Evolutionary conservation across 2,888 invertebrate species (phyloP).

Genomic region (Liodrosophila aerea): DNA sequence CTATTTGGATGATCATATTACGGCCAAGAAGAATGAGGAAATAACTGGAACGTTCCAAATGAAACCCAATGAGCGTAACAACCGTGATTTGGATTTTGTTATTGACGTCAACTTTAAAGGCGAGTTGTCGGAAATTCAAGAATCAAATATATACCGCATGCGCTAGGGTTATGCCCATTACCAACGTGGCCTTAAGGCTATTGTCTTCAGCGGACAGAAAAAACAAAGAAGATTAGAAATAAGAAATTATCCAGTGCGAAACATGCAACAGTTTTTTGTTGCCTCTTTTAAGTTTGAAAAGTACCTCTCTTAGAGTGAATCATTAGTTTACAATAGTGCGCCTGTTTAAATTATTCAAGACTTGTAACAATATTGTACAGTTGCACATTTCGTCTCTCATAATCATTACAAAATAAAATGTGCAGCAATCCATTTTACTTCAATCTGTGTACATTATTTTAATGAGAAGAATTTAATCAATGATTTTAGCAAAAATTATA

Average conservation of each 20-base stretch:
- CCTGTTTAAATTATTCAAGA: conserved; percentile 62
- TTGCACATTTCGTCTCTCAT: conserved; percentile 58
- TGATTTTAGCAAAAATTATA: too few species aligned
- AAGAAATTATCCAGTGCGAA: conserved; percentile 70
- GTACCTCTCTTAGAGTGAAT: conserved; percentile 70
- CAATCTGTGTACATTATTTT: conserved; percentile 17
- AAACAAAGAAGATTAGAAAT: conserved; percentile 63
- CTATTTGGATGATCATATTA: conserved; percentile 98
- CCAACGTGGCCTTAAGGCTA: conserved; percentile 33
- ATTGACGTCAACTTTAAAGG: conserved; percentile 96
- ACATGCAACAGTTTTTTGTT: conserved; percentile 66
- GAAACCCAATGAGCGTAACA: conserved; percentile 98
- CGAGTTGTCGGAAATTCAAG: conserved; percentile 91
- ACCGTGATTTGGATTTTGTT: conserved; percentile 97
- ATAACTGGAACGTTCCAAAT: conserved; percentile 95
- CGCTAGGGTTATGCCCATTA: conserved; percentile 84
- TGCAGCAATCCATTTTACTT: conserved; percentile 54
- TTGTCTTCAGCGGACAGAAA: conserved; percentile 33
- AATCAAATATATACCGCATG: conserved; percentile 94
- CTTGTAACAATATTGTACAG: conserved; percentile 68
- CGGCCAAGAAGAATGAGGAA: conserved; percentile 96
- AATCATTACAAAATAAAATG: conserved; percentile 55
- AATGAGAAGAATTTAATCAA: too few species aligned
- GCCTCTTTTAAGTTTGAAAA: conserved; percentile 72
- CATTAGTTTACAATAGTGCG: conserved; percentile 64